Base-by-base conservation (phyloP, 2,113 vertebrate species). In the Marmota monax region DNA sequence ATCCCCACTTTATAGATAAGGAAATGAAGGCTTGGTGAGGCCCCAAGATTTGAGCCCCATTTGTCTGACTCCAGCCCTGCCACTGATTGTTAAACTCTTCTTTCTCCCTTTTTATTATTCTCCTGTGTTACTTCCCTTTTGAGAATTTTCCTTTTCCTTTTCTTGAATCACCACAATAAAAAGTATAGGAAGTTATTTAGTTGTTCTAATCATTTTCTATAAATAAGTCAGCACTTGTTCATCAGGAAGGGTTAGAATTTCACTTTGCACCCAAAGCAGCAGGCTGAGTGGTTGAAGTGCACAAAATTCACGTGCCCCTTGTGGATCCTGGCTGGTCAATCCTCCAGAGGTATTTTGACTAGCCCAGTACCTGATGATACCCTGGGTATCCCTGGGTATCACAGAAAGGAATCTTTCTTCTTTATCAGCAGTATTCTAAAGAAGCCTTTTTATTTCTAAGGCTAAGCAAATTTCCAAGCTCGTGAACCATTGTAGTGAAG, bases 401-500 rank as follows among this genome's bases (percentile, higher is more conserved):
- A 45, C 2, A 25, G 18, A 39, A 25, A 53, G 18, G 37, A 53
- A 80, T 70, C 7, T 20, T 27, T 84, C 80, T 87, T n/a, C 51
- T 92, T 37, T 83, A 8, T 12, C 65, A 56, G 20, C 56, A 27
- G 2, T 45, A 74, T 65, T 90, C 17, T 42, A 74, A 90, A 82
- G 17, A 63, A 93, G 58, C 1, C 22, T 61, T 92, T 82, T 82
- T 69, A 69, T 53, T 84, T 95, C 56, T 84, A 96, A 69, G 34
- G 67, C 42, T 94, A 70, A 63, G 27, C 25, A 76, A 80, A 79
- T 94, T 95, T 92, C 92, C 51, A 88, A 80, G 92, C 80, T 53
- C 42, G 39, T 58, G 7, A 32, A 69, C 5, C 27, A n/a, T 93
- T 69, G 85, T 23, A 17, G 22, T 80, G 23, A 85, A 89, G 53